Conservation (phyloP, 2,888 invertebrate genomes). For the Drosophila ustulata region DNA sequence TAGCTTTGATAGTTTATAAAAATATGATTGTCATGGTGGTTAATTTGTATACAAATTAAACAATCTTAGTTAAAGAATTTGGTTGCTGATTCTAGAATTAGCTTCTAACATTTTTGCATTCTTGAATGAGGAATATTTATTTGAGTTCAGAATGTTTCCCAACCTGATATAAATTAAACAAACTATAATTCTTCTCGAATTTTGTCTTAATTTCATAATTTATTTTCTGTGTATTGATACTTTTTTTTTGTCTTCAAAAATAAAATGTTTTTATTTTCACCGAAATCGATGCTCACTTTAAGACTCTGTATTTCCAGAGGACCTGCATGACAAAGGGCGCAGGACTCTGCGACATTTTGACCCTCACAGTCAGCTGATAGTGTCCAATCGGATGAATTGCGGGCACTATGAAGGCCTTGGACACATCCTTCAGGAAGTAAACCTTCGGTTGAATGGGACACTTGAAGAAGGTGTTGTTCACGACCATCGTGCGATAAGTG, state of each 20-base stretch:
- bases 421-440: conserved; percentile 35
- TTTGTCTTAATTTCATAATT: too few relatives aligned
- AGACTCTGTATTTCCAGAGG: conserved; percentile 33
- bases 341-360: conserved; percentile 24
- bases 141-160: too few relatives aligned
- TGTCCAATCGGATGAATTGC: conserved; percentile 20
- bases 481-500: conserved; percentile 30
- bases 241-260: too few relatives aligned
- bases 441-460: conserved; percentile 50
- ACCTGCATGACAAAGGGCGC: conserved; percentile 37
- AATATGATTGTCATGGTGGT: background rate
- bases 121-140: too few relatives aligned
- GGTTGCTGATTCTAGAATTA: too few relatives aligned
- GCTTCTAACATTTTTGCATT: too few relatives aligned
- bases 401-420: conserved; percentile 8
- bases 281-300: background rate
- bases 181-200: too few relatives aligned
- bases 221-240: too few relatives aligned
- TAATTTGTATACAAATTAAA: too few relatives aligned
- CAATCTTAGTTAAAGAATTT: too few relatives aligned
- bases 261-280: background rate
- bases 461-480: conserved; percentile 41
- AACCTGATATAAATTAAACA: too few relatives aligned
- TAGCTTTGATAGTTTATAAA: background rate
- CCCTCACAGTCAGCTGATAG: conserved; percentile 22